Base-by-base conservation (phyloP, 2,888 invertebrate genomes). In the Litoditis marina region DNA sequence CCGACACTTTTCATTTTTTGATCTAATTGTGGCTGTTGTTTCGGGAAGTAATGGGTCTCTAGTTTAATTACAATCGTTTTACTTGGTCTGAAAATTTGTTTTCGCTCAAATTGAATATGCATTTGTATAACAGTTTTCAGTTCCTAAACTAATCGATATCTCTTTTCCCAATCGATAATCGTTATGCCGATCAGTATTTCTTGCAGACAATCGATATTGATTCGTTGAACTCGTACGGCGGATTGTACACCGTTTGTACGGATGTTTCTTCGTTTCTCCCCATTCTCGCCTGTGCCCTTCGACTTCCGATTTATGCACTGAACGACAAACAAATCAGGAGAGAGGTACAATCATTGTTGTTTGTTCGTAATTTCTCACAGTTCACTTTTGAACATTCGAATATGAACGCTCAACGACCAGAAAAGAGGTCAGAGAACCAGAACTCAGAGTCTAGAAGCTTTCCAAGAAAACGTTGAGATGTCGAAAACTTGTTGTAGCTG, bases 211-310 rank as follows among this genome's bases (percentile, higher is more conserved):
- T 73, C 42, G 68, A 68, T 55, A 66, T 70, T 31, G 63, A 61
- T 13, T 66, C 62, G 34, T 60, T 73, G 1, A 59, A 62, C 51
- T 59, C 58, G 4, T 59, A 64, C 34, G 68, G 63, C 0, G 60
- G 62, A 0, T 32, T 70, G 4, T 76, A 76, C 49, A 66, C 76
- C 8, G 68, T 76, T 7, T 36, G 68, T 6, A 69, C 74, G 5
- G 76, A 76, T 32, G 66, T 76, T 39, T 76, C 74, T 6, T 74
- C 74, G 3, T 74, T 73, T 50, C 63, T 76, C 7, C 76, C 76
- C 22, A 74, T 76, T 56, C 64, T 71, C 22, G 76, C 74, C 0
- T 70, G 71, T 53, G 71, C 73, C 42, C 61, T 76, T 22, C 64
- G 74, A 25, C 66, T 74, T 7, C 74, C 74, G 2, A 76, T 76